Percentiles rank a stretch among this genome's conserved stretches.
phyloP scores from a whole-genome alignment of 2,888 invertebrate species.

The Thymelicus acteon region DNA sequence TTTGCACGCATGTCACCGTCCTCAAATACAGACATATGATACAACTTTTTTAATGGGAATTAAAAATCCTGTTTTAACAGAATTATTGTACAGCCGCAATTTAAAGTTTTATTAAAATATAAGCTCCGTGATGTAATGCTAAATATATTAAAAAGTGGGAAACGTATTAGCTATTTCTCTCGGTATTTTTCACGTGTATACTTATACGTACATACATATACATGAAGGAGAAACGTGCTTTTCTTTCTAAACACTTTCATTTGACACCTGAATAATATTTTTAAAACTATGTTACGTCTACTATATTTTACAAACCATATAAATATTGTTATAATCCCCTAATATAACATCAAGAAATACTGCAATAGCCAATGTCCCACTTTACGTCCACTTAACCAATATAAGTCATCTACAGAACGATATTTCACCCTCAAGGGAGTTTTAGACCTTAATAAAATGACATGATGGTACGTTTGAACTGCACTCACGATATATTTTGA shows the following conservation, averaged over 20 bases:
- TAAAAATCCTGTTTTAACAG: constrained; percentile 25
- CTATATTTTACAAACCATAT: constrained; percentile 13
- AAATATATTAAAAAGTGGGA: too few species aligned
- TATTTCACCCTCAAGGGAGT: constrained; percentile 35
- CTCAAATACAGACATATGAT: constrained; percentile 19
- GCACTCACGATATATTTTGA: constrained; percentile 32
- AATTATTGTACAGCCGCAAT: not conserved
- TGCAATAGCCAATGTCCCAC: constrained; percentile 37
- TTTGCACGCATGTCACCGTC: constrained; percentile 65
- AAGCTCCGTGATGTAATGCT: too few species aligned
- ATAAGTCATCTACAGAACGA: constrained; percentile 35
- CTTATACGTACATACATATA: too few species aligned
- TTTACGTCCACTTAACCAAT: constrained; percentile 38
- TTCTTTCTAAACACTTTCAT: too few species aligned
- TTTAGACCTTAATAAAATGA: constrained; percentile 35
- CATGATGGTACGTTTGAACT: constrained; percentile 29
- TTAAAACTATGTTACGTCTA: not conserved
- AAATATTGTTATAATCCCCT: constrained; percentile 18
- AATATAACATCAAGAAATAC: constrained; percentile 34
- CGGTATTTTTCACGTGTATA: too few species aligned
- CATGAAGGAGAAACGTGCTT: too few species aligned
- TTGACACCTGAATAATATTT: too few species aligned
- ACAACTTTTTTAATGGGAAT: constrained; percentile 24
- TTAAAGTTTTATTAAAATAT: not conserved
- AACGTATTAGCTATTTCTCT: too few species aligned